These are phyloP conservation scores for Eurytoma adleriae DNA, from an alignment of 2,888 invertebrate genomes.

Conservation along the genomic window DNA sequence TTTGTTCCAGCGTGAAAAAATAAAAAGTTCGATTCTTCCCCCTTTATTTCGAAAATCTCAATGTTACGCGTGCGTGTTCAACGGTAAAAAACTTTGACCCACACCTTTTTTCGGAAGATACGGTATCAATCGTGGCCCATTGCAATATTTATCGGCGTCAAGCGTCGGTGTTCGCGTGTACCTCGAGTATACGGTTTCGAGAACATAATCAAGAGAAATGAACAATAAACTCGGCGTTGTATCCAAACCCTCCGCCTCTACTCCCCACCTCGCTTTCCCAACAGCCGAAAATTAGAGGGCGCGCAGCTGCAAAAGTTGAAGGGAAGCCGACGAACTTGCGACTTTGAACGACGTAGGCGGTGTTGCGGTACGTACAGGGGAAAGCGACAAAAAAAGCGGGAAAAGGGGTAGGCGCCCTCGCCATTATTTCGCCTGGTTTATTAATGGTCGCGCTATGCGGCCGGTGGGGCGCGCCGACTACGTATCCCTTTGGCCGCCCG, in stretches of 20 bases:
- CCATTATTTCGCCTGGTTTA: constrained; percentile 44
- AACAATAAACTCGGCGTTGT: constrained; percentile 33
- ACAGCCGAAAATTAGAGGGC: constrained; percentile 27
- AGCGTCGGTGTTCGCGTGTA: neutral
- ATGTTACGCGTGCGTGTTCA: too few species aligned
- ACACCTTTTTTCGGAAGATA: neutral
- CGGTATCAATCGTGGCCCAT: neutral
- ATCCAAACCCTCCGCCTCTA: neutral
- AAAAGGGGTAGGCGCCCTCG: constrained; percentile 5
- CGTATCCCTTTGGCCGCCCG: neutral
- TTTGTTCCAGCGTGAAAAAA: too few species aligned
- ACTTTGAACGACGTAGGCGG: neutral
- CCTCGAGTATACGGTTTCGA: neutral
- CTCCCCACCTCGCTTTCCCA: neutral
- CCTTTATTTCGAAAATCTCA: too few species aligned
- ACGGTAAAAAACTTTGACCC: too few species aligned
- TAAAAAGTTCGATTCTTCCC: too few species aligned
- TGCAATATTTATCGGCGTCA: constrained; percentile 38
- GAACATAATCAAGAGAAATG: constrained; percentile 38
- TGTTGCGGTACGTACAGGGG: neutral
- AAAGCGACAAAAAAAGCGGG: neutral
- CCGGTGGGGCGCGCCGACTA: neutral
- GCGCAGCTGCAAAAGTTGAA: neutral
- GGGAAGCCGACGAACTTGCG: neutral
- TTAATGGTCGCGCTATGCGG: constrained; percentile 38